Evolutionary conservation across 92 coral and sea anemone genomes (phyloP), one percentile per base, ranked within the genome.

Genomic region (Parazoanthus swiftii): DNA sequence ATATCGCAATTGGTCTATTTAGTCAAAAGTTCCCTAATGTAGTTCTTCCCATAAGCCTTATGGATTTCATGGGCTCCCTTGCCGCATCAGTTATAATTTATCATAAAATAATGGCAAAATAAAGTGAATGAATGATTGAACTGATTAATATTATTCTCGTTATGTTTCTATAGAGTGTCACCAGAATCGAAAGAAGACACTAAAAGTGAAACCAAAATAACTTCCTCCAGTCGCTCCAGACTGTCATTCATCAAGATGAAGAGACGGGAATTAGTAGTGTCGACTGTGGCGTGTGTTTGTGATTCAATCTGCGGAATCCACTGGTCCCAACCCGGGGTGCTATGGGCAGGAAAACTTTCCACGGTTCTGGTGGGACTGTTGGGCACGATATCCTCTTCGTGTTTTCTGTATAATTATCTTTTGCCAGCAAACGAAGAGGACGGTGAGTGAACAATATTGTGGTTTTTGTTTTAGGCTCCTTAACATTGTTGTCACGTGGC

Each of bases 311-410:
- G 91, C 81, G 98, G 94, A 18, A 81, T 95, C 43, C 91, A 95
- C 77, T 95, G 98, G 98, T 93, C 95, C 25, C 93, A 91, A 13
- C 82, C 90, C 2, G 98, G 98, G 23, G 23, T 95, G 65, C 89
- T 95, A 8, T 95, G 98, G 98, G 86, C 96, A 18, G 94, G 94
- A 16, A 86, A 90, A 42, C 89, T 95, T 33, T 85, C 90, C n/a
- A 80, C 88, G 26, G 37, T 84, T 8, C 59, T 88, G 10, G 90
- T 93, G 80, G 98, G 98, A 50, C 74, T 95, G 33, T 85, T 95
- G 23, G 98, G 98, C 23, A 93, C 94, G 23, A 58, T 95, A 74
- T 93, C 98, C 38, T 95, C 98, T 18, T 74, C 88, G 0, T 86
- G 92, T 18, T 68, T 91, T 85, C 46, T 95, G 80, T 93, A 93